These are phyloP conservation scores for Propithecus perrieri DNA, from an alignment of 2,797 vertebrate genomes.

Conservation along the genomic window DNA sequence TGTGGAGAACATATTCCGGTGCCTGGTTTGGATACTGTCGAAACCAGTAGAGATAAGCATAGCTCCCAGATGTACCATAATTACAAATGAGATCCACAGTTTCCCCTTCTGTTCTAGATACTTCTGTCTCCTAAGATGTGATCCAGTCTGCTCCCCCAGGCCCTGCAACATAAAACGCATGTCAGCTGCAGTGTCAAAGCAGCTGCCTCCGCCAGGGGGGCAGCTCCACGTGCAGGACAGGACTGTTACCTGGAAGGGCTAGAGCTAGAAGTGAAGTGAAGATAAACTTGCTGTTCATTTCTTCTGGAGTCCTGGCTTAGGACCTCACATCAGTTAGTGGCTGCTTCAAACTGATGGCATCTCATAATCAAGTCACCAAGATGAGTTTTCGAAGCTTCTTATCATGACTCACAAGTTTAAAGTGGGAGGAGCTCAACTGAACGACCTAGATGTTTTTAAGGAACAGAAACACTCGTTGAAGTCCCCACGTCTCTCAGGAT, in stretches of 20 bases:
- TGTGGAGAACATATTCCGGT: slow-evolving; percentile 32
- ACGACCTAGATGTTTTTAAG: neutral
- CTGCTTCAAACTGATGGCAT: neutral
- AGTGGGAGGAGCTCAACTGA: slow-evolving; percentile 36
- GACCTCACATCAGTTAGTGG: neutral
- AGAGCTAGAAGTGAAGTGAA: slow-evolving; percentile 23
- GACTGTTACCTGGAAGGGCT: slow-evolving; percentile 24
- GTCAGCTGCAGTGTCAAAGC: neutral
- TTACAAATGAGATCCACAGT: neutral
- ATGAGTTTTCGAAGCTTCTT: neutral
- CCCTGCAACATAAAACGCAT: slow-evolving; percentile 35
- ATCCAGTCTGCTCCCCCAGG: neutral
- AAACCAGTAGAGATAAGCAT: neutral
- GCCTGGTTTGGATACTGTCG: neutral
- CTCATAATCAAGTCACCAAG: neutral
- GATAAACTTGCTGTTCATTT: neutral
- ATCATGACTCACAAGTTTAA: neutral
- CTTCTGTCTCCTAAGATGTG: neutral
- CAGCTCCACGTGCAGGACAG: neutral
- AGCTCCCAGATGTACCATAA: rapidly evolving
- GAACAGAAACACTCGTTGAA: neutral
- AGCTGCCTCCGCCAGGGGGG: neutral
- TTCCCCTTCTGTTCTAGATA: neutral
- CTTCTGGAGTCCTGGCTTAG: neutral
- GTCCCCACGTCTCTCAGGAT: neutral